Evolutionary conservation across 2,113 vertebrate species (phyloP), one percentile per base, ranked within the genome.

Genomic region (Turdus rufiventris): DNA sequence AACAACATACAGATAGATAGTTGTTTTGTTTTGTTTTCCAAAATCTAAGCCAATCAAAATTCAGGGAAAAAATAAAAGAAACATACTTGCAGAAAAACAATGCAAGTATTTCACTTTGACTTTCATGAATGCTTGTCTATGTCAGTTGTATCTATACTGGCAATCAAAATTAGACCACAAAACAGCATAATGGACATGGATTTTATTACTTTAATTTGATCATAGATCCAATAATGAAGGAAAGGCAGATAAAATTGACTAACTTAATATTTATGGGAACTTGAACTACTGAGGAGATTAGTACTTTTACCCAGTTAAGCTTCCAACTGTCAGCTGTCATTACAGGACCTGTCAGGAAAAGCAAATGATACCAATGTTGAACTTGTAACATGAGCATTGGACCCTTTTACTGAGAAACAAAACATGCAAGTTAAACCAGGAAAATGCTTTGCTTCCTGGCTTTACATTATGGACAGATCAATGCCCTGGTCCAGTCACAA

Each of bases 201-300:
- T 96, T 96, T 96, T 95, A 96, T 94, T 93, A 93, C 96, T 95
- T 93, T 95, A 96, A 96, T 97, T 95, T 94, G 91, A 96, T 97
- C 95, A 95, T 74, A 95, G 91, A 91, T 93, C 86, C 88, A 97
- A 91, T 95, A 96, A 96, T 97, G 92, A 94, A 94, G 85, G 79
- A 79, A 94, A 93, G 94, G 88, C 91, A 94, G 94, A 95, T 96
- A 97, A 97, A 96, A 95, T 96, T 97, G 94, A 96, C 96, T 96
- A 97, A 96, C 89, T 96, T 95, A 97, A 97, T 97, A 97, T 93
- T 81, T 96, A 96, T 91, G 83, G 85, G 93, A 97, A 96, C 90
- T 84, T 90, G 85, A 97, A 96, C 91, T 96, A 95, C 96, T 96
- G 93, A 96, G 96, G 94, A 97, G 94, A 95, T 95, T 94, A 96